Percentiles rank a stretch among this genome's conserved stretches.
Evolutionary conservation across 2,888 invertebrate species (phyloP).

Genomic region (Tenthredo livida): DNA sequence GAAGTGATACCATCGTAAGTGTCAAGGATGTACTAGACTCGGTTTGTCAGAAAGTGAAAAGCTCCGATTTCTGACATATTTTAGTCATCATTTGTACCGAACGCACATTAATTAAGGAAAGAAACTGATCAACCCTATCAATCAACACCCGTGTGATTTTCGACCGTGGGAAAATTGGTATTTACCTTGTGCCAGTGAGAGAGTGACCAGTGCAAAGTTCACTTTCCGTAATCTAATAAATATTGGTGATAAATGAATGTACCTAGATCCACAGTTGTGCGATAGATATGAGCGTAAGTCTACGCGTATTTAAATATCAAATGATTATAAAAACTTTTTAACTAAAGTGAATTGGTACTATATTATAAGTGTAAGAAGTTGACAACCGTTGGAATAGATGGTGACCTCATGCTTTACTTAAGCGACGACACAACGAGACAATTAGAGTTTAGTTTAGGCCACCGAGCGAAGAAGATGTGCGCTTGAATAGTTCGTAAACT

Average conservation of each 20-base stretch:
- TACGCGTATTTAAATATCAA: background rate
- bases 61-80: background rate
- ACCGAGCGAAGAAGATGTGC: slow-evolving; percentile 51
- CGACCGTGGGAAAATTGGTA: background rate
- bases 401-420: slow-evolving; percentile 73
- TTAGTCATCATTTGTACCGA: background rate
- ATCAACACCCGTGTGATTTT: background rate
- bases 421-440: slow-evolving; percentile 68
- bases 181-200: background rate
- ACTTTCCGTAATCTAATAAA: background rate
- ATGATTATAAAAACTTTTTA: background rate
- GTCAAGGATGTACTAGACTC: background rate
- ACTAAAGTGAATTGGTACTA: background rate
- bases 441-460: slow-evolving; percentile 64
- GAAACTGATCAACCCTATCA: too few relatives aligned
- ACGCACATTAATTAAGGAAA: too few relatives aligned
- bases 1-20: slow-evolving; percentile 66
- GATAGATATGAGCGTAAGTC: background rate
- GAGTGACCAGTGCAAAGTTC: background rate
- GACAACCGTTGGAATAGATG: slow-evolving; percentile 63
- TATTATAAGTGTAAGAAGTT: slow-evolving; percentile 34
- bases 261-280: background rate
- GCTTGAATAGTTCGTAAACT: slow-evolving; percentile 21
- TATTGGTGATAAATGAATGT: background rate
- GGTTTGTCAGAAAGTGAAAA: background rate